phyloP scores from a whole-genome alignment of 2,113 vertebrate genomes.

The Seriola quinqueradiata region DNA sequence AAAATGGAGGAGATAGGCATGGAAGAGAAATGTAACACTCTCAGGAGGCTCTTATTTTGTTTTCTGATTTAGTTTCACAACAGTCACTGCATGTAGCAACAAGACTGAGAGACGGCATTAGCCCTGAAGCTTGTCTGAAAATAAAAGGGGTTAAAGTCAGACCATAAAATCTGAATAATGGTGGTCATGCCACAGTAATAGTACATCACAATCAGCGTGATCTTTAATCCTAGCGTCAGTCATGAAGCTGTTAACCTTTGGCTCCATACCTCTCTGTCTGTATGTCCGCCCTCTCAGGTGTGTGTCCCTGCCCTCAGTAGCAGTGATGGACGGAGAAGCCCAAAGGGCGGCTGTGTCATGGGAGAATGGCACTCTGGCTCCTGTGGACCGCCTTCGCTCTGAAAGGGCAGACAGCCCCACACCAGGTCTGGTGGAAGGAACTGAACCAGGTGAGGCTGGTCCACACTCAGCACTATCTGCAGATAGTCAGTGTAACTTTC shows the following conservation, averaged over 20 bases:
- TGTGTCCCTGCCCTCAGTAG: conserved; percentile 26
- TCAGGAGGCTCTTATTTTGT: background rate
- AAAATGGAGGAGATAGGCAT: background rate
- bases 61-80: background rate
- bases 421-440: conserved; percentile 93
- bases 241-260: conserved; percentile 44
- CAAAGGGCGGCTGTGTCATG: conserved; percentile 83
- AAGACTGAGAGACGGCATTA: background rate
- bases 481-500: background rate
- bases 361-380: conserved; percentile 85
- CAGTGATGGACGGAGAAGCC: conserved; percentile 89
- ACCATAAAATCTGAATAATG: background rate
- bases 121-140: background rate
- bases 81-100: background rate
- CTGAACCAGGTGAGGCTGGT: conserved; percentile 90
- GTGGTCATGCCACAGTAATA: background rate
- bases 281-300: conserved; percentile 47
- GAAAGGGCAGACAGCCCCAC: conserved; percentile 94
- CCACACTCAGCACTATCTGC: background rate
- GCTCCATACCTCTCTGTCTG: background rate
- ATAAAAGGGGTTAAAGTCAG: background rate
- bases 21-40: background rate
- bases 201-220: background rate
- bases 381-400: conserved; percentile 82
- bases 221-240: background rate